Evolutionary conservation across 2,113 vertebrate species (phyloP).

Genomic region (Epinephelus cyanopodus): DNA sequence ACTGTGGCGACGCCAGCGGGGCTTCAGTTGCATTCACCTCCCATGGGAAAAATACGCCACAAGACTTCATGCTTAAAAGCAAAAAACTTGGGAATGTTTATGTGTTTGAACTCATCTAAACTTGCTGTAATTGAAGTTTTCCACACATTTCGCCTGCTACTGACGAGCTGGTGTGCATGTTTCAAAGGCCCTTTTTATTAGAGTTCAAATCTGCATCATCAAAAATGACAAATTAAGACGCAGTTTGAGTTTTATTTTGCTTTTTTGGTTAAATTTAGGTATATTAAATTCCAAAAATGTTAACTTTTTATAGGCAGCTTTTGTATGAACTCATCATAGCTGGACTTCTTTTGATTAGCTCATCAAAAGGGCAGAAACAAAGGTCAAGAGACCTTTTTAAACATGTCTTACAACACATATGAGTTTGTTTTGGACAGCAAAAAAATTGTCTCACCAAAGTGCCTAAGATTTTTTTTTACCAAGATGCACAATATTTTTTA

Average conservation of each 20-base stretch:
- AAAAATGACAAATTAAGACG: neutral
- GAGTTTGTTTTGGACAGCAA: neutral
- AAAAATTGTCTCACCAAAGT: neutral
- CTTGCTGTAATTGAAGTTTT: conserved; percentile 15
- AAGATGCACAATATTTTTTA: neutral
- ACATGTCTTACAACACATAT: neutral
- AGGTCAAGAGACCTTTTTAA: neutral
- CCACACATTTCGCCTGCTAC: conserved; percentile 7
- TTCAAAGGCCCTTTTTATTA: neutral
- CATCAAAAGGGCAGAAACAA: neutral
- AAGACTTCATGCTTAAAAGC: conserved; percentile 21
- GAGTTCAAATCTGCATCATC: neutral
- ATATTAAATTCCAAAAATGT: neutral
- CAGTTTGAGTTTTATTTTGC: neutral
- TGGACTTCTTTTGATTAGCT: neutral
- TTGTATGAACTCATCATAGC: conserved; percentile 12
- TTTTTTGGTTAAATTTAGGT: neutral
- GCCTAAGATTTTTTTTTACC: neutral
- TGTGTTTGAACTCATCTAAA: conserved; percentile 30
- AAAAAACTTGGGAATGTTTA: conserved; percentile 20
- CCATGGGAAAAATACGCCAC: neutral
- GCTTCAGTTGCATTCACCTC: conserved; percentile 33
- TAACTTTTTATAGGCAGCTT: conserved; percentile 12
- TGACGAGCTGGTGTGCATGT: conserved; percentile 2
- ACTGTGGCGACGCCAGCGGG: conserved; percentile 34